Base-by-base conservation (phyloP, 2,888 invertebrate genomes). In the Julus scandinavius region DNA sequence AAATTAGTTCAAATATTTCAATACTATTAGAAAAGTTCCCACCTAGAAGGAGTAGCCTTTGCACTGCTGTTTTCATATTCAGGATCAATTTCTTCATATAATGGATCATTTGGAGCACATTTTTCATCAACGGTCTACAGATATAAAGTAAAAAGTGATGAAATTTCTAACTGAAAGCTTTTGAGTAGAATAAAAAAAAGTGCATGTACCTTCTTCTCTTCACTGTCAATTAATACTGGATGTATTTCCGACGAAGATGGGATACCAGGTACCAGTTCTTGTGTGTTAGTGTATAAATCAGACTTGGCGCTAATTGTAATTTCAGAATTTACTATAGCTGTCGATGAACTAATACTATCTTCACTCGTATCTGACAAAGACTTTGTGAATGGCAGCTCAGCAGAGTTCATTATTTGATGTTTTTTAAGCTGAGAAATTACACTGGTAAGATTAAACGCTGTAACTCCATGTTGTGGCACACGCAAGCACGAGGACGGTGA, bases 51-150 rank as follows among this genome's bases (percentile, higher is more conserved):
- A n/a, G 20, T 63, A 9, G 20, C 20, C 72, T 72, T 72, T 72
- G 72, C 6, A 29, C 72, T 1, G 72, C 29, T 29, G 29, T 72
- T 45, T 41, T 85, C 86, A 29, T 88, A 88, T 58, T 88, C 88
- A 20, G 86, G 86, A 41, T 88, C 88, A 80, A 88, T 88, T 80
- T 88, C 88, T 86, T 86, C 88, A 54, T 88, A 88, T 40, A 40
- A n/a, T 0, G 88, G 88, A 7, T 88, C 88, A 50, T 29, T 13
- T 9, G 29, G 72, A 72, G 7, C 1, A 7, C 1, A 20, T 29
- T 72, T 20, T 72, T 72, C 72, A 29, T 29, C 9, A 2, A 0
- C 11, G 20, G 6, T 72, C 72, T 72, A 72, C 2, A 63, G 11
- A 72, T 29, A 72, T 20, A n/a, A 63, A 63, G 4, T 58, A 17